These are phyloP conservation scores for Lithophane semibrunnea DNA, from an alignment of 2,888 invertebrate genomes.

Conservation along the genomic window DNA sequence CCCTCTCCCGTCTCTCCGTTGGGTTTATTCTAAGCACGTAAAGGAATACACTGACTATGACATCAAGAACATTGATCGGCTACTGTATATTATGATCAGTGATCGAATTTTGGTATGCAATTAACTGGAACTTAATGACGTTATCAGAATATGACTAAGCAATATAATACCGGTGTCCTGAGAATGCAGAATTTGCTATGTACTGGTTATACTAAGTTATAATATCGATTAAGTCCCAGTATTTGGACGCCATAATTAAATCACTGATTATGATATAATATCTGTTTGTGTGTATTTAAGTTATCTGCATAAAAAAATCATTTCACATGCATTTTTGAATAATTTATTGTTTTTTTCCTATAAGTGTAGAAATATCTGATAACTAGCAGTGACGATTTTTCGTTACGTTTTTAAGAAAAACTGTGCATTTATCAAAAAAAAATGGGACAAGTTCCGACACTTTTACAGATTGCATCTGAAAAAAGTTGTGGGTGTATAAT, in stretches of 20 bases:
- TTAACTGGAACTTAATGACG: neutral
- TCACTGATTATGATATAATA: slow-evolving; percentile 5
- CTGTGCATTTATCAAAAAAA: neutral
- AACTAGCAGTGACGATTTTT: neutral
- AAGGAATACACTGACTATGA: slow-evolving; percentile 40
- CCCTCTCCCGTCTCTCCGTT: slow-evolving; percentile 80
- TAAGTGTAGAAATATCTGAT: neutral
- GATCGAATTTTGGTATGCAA: neutral
- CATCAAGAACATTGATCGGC: slow-evolving; percentile 6
- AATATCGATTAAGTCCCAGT: neutral
- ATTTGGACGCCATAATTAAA: neutral
- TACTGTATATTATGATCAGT: slow-evolving; percentile 7
- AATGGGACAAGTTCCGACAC: neutral
- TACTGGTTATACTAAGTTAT: too few relatives aligned
- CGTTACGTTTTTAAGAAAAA: neutral
- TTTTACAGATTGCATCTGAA: neutral
- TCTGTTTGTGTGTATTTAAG: slow-evolving; percentile 6
- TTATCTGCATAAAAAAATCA: neutral
- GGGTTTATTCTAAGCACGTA: slow-evolving; percentile 75
- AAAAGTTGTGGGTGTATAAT: slow-evolving; percentile 12
- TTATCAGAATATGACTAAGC: neutral
- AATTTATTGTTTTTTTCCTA: neutral
- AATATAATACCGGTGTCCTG: neutral
- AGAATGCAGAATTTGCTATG: neutral
- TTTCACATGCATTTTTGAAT: slow-evolving; percentile 18